Base-by-base conservation (phyloP, 2,113 vertebrate species). In the Ciconia stormi region DNA sequence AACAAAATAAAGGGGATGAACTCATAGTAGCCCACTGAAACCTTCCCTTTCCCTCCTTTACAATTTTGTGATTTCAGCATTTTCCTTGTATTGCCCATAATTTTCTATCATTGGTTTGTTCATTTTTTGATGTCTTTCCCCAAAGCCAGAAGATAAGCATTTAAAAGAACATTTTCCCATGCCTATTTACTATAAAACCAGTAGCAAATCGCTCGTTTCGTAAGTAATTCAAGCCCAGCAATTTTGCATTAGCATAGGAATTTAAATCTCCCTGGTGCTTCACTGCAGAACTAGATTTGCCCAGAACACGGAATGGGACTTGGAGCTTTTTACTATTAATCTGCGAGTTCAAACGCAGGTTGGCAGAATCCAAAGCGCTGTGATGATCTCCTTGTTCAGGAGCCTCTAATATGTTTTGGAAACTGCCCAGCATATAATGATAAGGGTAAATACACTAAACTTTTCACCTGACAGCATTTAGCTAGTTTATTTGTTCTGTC, bases 191-290 rank as follows among this genome's bases (percentile, higher is more conserved):
- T 86, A 58, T 62, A 73, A 93, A 96, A 72, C 13, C 56, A 44
- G 53, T 72, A 88, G 34, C 32, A 94, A 89, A 80, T 44, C 4
- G 3, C 49, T 90, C 25, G 58, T 90, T 92, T 76, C 7, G 4
- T 62, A 81, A 73, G 70, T 93, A 94, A 92, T 93, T 95, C 49
- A 94, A 96, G 61, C 58, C 44, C 17, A 90, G 78, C 40, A 87
- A 71, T 97, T 93, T 90, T 88, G 82, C 52, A 78, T 91, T 92
- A 78, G 52, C 58, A n/a, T 19, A 90, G 78, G 69, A 89, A 69
- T 70, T 71, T 81, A 50, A 61, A 61, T 87, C 50, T 95, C 61
- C 65, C 63, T 91, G 87, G 90, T 42, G 59, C 52, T 79, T 95
- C 34, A 23, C 59, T 71, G 40, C 59, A 93, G 76, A 90, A 50